These are phyloP conservation scores for Parnassius orleans DNA, from an alignment of 2,888 invertebrate species.

Conservation along the genomic window DNA sequence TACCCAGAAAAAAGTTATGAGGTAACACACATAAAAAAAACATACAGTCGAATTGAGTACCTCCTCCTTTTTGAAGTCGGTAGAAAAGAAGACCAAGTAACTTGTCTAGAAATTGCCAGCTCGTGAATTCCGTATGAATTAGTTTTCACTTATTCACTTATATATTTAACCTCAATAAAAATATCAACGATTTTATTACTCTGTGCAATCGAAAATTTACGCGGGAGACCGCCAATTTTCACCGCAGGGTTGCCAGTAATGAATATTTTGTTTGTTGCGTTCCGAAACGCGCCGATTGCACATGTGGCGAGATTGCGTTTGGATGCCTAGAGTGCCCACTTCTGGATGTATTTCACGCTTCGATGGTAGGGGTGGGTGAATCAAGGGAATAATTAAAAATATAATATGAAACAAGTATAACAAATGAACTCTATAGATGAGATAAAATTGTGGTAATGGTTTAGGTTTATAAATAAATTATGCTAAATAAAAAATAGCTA, in stretches of 20 bases:
- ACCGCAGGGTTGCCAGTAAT: constrained; percentile 61
- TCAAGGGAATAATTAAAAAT: constrained; percentile 24
- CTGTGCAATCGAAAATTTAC: background rate
- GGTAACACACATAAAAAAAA: too few relatives aligned
- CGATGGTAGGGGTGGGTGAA: constrained; percentile 45
- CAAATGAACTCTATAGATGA: background rate
- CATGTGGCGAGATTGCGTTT: constrained; percentile 69
- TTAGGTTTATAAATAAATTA: background rate
- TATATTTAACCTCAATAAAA: background rate
- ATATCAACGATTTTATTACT: constrained; percentile 7
- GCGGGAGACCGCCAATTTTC: constrained; percentile 52
- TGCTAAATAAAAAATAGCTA: background rate
- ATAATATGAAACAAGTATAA: constrained; percentile 3
- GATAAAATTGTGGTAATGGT: too few relatives aligned
- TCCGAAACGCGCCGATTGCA: constrained; percentile 41
- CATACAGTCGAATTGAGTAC: too few relatives aligned
- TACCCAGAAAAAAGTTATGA: too few relatives aligned
- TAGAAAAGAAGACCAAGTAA: too few relatives aligned
- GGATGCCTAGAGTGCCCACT: constrained; percentile 37
- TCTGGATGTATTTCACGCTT: constrained; percentile 50
- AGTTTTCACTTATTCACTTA: too few relatives aligned
- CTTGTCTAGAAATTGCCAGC: too few relatives aligned
- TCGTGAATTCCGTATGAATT: too few relatives aligned
- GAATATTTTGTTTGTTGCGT: constrained; percentile 45
- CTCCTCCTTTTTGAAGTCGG: too few relatives aligned